Evolutionary conservation across 2,797 vertebrate species (phyloP).

Genomic region (Uromys caudimaculatus): DNA sequence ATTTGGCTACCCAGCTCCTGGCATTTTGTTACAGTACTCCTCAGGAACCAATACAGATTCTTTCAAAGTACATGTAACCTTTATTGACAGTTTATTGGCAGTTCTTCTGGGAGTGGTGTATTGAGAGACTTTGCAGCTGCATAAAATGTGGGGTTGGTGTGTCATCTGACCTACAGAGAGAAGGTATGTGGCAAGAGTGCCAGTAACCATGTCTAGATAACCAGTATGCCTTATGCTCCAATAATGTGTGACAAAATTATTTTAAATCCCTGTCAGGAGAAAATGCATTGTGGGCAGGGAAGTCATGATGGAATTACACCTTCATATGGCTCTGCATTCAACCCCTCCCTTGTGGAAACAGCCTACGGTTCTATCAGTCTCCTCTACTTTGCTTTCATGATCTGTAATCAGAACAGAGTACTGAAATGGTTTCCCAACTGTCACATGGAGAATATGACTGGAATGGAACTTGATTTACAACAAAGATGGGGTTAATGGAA

Average conservation of each 20-base stretch:
- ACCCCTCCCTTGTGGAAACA: neutral
- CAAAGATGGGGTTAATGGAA: conserved; percentile 7
- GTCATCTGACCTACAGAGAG: neutral
- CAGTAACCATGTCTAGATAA: neutral
- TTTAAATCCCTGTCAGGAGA: neutral
- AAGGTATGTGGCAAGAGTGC: neutral
- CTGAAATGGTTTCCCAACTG: conserved; percentile 30
- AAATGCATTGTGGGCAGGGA: neutral
- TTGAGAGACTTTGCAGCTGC: neutral
- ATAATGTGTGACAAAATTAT: neutral
- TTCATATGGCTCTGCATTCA: neutral
- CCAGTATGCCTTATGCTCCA: neutral
- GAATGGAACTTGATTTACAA: conserved; percentile 46
- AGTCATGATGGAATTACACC: neutral
- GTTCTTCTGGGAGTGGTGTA: neutral
- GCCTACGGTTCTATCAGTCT: conserved; percentile 23
- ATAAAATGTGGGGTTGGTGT: neutral
- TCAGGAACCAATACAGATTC: neutral
- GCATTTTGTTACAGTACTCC: neutral
- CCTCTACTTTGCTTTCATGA: conserved; percentile 26
- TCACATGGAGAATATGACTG: conserved; percentile 12
- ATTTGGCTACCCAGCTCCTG: neutral
- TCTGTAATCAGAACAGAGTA: conserved; percentile 67
- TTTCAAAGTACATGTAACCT: neutral
- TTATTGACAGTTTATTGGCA: neutral